These are phyloP conservation scores for Chaetodon trifascialis DNA, from an alignment of 2,113 vertebrate genomes.

Conservation along the genomic window DNA sequence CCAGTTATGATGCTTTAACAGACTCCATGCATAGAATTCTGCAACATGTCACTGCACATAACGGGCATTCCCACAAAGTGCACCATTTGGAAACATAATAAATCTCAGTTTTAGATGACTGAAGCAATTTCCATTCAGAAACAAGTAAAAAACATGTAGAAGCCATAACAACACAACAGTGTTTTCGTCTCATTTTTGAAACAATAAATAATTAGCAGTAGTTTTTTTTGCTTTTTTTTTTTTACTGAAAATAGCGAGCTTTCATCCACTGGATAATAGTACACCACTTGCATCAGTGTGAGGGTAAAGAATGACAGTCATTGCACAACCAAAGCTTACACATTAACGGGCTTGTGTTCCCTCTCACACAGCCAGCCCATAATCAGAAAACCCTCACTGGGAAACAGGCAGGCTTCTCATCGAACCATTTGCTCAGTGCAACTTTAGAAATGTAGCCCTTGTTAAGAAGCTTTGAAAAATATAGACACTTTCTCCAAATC, in stretches of 20 bases:
- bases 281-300: slow-evolving; percentile 56
- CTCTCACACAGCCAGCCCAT: background rate
- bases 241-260: slow-evolving; percentile 48
- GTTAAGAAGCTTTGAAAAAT: slow-evolving; percentile 70
- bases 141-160: slow-evolving; percentile 54
- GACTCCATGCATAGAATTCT: slow-evolving; percentile 79
- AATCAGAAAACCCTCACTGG: slow-evolving; percentile 54
- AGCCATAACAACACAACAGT: slow-evolving; percentile 56
- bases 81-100: slow-evolving; percentile 66
- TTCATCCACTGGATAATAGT: slow-evolving; percentile 55
- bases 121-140: slow-evolving; percentile 54
- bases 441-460: slow-evolving; percentile 79
- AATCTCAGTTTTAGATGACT: slow-evolving; percentile 46
- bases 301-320: slow-evolving; percentile 65
- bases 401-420: slow-evolving; percentile 37
- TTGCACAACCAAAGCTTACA: slow-evolving; percentile 68
- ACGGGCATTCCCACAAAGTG: slow-evolving; percentile 81
- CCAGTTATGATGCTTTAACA: slow-evolving; percentile 67
- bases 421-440: slow-evolving; percentile 71
- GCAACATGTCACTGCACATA: slow-evolving; percentile 72
- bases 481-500: slow-evolving; percentile 46
- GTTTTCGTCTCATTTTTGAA: slow-evolving; percentile 28
- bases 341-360: slow-evolving; percentile 55
- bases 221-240: slow-evolving; percentile 11
- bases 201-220: slow-evolving; percentile 69